Percentiles rank a stretch among this genome's conserved stretches.
Conservation (phyloP, 2,113 vertebrate genomes). For the Stigmatopora argus region DNA sequence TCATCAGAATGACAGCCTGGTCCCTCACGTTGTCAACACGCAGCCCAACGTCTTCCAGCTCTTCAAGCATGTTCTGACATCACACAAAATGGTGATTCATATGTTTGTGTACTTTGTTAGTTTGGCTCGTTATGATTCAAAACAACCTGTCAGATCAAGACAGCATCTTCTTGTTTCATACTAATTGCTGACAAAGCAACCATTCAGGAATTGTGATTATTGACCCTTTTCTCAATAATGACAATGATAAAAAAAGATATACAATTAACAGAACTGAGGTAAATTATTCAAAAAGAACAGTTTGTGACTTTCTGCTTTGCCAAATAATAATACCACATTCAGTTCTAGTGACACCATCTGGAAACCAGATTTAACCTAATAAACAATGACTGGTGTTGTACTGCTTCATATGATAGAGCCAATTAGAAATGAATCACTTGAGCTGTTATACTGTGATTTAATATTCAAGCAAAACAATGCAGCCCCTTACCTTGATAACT, state of each 20-base stretch:
- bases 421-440: background rate
- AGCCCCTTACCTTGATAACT: conserved; percentile 78
- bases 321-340: background rate
- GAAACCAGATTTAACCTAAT: background rate
- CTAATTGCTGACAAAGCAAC: background rate
- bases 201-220: background rate
- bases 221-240: background rate
- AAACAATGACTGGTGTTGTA: background rate
- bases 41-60: conserved; percentile 79
- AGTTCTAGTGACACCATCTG: background rate
- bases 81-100: background rate
- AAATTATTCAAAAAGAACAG: too few species aligned
- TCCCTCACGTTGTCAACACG: conserved; percentile 85
- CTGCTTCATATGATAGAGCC: background rate
- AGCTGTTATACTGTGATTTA: too few species aligned
- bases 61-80: conserved; percentile 54
- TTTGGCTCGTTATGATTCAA: background rate
- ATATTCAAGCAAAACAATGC: too few species aligned
- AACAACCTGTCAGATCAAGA: background rate
- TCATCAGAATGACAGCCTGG: conserved; percentile 85
- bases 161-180: background rate
- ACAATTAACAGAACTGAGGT: too few species aligned
- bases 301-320: background rate
- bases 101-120: background rate
- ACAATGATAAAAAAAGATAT: too few species aligned